Base-by-base conservation (phyloP, 2,113 vertebrate species). In the Zapornia atra region DNA sequence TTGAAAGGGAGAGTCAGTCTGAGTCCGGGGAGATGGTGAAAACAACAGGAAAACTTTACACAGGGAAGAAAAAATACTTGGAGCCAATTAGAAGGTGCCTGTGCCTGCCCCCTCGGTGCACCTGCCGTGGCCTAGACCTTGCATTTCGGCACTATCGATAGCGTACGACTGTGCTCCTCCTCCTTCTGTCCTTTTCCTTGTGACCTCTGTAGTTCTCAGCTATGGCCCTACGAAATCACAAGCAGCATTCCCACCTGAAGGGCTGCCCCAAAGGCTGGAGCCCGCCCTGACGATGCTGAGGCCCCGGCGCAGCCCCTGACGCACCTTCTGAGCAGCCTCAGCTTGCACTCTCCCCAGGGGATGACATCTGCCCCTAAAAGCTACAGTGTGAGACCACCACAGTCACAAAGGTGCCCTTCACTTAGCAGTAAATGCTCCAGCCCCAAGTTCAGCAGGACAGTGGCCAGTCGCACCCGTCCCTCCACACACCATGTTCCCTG, bases 141-240 rank as follows among this genome's bases (percentile, higher is more conserved):
- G 3, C 13, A 5, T 31, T 53, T 46, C 61, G n/a, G 70, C 18
- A 10, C 83, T 36, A 3, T 7, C 72, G 6, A 6, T 12, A 34
- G 44, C 6, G 31, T 40, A 40, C 40, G 40, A 40, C 40, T 40
- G 40, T 70, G 36, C 48, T 22, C 64, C 29, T 63, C 36, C 20
- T 81, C 26, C 36, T 78, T 68, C 12, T 50, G 9, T 12, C 59
- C 64, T 36, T 8, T 48, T 48, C 20, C 21, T 48, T 1, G 24
- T 42, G 54, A 78, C 48, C 50, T 26, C 80, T 51, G 15, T 10
- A 70, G 48, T 20, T 13, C 36, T 14, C 0, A 61, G 44, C 46
- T 57, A 22, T 34, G 1, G 1, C 82, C 1, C 1, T 1, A 14
- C 31, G 64, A 31, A 9, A 14, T 2, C 6, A 3, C 3, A 15